Conservation (phyloP, 1,140 invertebrate species). For the Sitobion miscanthi region DNA sequence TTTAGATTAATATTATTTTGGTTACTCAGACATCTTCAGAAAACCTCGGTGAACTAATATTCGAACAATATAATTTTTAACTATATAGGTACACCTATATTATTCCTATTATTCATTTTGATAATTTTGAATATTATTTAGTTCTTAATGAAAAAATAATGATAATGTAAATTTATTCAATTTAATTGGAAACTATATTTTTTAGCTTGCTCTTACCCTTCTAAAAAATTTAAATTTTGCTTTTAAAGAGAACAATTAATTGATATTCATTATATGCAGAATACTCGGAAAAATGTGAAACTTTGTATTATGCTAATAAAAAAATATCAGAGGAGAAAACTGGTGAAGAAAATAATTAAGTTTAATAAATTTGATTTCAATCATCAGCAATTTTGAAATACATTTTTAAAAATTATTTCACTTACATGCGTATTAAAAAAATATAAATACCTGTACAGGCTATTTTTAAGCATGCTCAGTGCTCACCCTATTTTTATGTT, state of each 20-base stretch:
- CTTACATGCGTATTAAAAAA: not conserved
- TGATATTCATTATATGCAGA: not conserved
- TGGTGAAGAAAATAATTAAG: not conserved
- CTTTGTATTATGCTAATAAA: not conserved
- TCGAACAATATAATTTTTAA: not conserved
- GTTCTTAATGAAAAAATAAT: not conserved
- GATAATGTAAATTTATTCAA: not conserved
- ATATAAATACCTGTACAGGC: not conserved
- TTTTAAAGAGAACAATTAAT: not conserved
- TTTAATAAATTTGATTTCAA: not conserved
- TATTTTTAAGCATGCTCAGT: no score
- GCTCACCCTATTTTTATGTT: no score
- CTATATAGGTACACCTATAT: not conserved
- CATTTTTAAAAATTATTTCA: not conserved
- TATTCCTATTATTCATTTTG: not conserved
- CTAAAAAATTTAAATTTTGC: slow-evolving; percentile 1
- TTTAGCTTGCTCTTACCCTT: not conserved
- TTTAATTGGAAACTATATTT: not conserved
- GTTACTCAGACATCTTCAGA: no score
- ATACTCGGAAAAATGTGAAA: not conserved
- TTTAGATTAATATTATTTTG: no score
- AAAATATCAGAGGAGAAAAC: not conserved
- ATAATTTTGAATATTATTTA: not conserved
- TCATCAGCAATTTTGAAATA: not conserved
- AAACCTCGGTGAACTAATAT: not conserved